Percentiles rank a stretch among this genome's conserved stretches.
phyloP scores from a whole-genome alignment of 2,797 vertebrate genomes.

The Buceros bicornis region DNA sequence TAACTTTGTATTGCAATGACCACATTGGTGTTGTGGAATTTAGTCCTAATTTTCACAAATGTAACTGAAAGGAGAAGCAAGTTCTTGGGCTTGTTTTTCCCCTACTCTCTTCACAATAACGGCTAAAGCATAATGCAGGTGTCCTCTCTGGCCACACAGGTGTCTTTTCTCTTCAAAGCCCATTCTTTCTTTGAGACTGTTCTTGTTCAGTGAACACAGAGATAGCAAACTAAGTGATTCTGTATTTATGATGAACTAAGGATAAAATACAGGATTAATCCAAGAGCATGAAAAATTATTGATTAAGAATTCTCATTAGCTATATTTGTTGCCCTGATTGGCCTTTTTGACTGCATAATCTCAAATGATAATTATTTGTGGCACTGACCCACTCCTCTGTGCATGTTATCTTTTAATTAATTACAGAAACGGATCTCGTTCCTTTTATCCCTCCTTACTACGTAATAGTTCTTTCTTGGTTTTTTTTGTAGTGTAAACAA shows the following conservation, averaged over 20 bases:
- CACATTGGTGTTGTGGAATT: background rate
- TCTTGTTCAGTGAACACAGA: background rate
- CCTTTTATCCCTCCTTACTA: slow-evolving; percentile 38
- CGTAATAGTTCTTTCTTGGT: slow-evolving; percentile 24
- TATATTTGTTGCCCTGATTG: slow-evolving; percentile 73
- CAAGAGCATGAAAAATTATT: slow-evolving; percentile 72
- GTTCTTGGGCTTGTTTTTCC: background rate
- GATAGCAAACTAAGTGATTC: background rate
- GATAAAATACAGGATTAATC: slow-evolving; percentile 35
- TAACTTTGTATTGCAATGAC: background rate
- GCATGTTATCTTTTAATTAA: slow-evolving; percentile 79
- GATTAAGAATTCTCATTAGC: slow-evolving; percentile 77
- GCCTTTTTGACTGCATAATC: slow-evolving; percentile 72
- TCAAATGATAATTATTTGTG: slow-evolving; percentile 77
- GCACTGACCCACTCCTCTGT: slow-evolving; percentile 61
- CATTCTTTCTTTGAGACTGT: background rate
- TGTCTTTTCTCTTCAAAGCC: background rate
- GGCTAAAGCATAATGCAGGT: background rate
- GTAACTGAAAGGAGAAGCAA: background rate
- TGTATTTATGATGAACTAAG: background rate
- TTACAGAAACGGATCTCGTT: slow-evolving; percentile 62
- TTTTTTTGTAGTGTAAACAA: background rate
- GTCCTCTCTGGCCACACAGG: background rate
- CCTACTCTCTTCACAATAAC: background rate
- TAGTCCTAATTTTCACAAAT: background rate